Evolutionary conservation across 2,888 invertebrate species (phyloP).

Genomic region (Diarsia mendica): DNA sequence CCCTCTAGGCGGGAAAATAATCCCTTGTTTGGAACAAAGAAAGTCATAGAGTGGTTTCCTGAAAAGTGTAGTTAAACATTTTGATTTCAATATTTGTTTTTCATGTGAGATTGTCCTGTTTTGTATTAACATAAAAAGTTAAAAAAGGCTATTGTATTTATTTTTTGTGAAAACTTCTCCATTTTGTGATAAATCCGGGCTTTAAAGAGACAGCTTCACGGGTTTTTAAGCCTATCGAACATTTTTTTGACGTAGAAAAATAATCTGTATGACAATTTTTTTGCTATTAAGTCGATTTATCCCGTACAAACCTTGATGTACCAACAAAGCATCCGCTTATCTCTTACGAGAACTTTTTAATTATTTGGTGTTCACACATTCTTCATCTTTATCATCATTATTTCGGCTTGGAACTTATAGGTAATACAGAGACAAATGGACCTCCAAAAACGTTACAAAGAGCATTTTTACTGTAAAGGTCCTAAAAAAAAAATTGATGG

Average conservation of each 20-base stretch:
- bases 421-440: too few relatives aligned
- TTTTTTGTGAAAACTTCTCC: not conserved
- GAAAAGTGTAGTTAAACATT: too few relatives aligned
- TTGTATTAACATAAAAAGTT: not conserved
- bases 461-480: too few relatives aligned
- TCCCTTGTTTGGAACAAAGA: slow-evolving; percentile 81
- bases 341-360: not conserved
- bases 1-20: slow-evolving; percentile 88
- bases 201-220: not conserved
- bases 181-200: not conserved
- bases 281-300: too few relatives aligned
- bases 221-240: not conserved
- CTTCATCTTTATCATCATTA: not conserved
- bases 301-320: too few relatives aligned
- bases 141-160: not conserved
- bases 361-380: not conserved
- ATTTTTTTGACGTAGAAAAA: not conserved
- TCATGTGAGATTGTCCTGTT: not conserved
- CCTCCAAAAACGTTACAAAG: too few relatives aligned
- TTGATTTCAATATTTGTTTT: not conserved
- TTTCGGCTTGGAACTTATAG: too few relatives aligned
- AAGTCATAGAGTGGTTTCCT: slow-evolving; percentile 64
- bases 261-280: not conserved
- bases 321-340: too few relatives aligned
- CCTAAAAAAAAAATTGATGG: too few relatives aligned